Evolutionary conservation across 2,888 invertebrate species (phyloP), one percentile per base, ranked within the genome.

Genomic region (Drosophila crucigera): DNA sequence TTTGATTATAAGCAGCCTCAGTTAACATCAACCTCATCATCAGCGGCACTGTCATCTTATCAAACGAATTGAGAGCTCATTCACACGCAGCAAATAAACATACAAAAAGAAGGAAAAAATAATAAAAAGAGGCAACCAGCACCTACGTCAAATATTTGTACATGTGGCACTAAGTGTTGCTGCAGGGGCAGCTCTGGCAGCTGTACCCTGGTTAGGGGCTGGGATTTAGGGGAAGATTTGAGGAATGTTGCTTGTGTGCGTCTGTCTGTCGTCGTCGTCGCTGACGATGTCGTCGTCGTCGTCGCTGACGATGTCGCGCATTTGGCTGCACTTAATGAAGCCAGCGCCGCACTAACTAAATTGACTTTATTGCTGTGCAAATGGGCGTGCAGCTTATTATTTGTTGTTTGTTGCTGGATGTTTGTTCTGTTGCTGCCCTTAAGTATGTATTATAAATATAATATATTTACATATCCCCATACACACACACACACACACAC

Each of bases 281-380:
- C 28, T 28, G 28, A 28, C 28, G 28, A 28, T 74, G 86, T n/a
- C 41, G n/a, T 25, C 37, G 56, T 49, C 33, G 67, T 63, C 52
- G 54, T n/a, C 43, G 80, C 66, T 55, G 78, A 68, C 84, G 83
- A 80, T 76, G 83, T 81, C 87, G 87, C 84, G 70, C 84, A 61
- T 84, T 78, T 73, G 85, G 68, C 83, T 87, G 86, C 86, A 89
- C 72, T 84, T 91, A 89, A 91, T 91, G 84, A 91, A 88, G 91
- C 77, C 75, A 69, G 71, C 68, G 64, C 79, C 71, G 63, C 80
- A 50, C 74, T 68, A 88, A 84, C 91, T 91, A 91, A 88, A 88
- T 88, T 88, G 87, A 91, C 88, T 91, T 89, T 91, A 88, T 88
- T 88, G 85, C 85, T 84, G 77, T 76, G 82, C 84, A 91, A 87